Evolutionary conservation across 2,113 vertebrate species (phyloP).

Genomic region (Cyanocitta stelleri): DNA sequence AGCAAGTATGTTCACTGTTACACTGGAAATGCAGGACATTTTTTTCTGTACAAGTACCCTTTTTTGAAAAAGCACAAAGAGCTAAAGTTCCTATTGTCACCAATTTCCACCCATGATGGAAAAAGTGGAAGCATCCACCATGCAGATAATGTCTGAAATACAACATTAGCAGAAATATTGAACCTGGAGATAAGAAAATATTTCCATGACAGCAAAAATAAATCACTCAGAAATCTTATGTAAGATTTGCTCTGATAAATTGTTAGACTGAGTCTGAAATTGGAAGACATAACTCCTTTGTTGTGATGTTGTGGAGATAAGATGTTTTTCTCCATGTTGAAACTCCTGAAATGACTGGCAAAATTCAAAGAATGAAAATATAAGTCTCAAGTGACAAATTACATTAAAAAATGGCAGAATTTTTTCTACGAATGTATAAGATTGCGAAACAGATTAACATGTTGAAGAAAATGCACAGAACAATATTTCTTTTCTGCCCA

Average conservation of each 20-base stretch:
- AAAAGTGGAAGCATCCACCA: not conserved
- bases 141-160: not conserved
- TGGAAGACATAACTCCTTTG: conserved; percentile 10
- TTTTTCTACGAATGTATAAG: not conserved
- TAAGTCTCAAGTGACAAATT: not conserved
- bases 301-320: conserved; percentile 35
- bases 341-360: conserved; percentile 9
- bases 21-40: not conserved
- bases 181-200: not conserved
- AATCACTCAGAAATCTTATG: not conserved
- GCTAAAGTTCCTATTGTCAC: not conserved
- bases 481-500: not conserved
- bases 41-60: not conserved
- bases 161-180: not conserved
- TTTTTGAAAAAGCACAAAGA: not conserved
- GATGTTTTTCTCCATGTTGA: not conserved
- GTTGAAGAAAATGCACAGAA: not conserved
- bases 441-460: not conserved
- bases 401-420: not conserved
- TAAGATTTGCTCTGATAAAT: not conserved
- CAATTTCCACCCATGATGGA: not conserved
- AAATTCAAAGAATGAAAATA: conserved; percentile 19
- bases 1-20: not conserved
- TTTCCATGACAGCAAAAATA: not conserved
- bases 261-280: not conserved